A percentile compares a stretch with the other conserved stretches of the same genome.
phyloP scores from a whole-genome alignment of 2,888 invertebrate species.

The Drosophila kambysellisi region DNA sequence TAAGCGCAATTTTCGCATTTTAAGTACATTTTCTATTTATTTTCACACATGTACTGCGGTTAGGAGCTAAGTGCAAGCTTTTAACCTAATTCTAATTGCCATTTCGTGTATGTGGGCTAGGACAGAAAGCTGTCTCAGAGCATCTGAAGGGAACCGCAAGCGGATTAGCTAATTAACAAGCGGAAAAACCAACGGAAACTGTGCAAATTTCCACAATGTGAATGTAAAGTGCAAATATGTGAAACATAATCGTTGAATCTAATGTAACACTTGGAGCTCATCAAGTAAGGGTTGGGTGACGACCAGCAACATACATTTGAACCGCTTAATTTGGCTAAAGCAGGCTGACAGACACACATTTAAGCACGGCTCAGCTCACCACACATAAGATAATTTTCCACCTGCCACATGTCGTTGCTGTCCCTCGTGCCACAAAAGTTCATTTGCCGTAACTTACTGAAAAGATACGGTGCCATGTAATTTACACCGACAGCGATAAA shows the following conservation, averaged over 20 bases:
- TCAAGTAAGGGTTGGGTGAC: neutral
- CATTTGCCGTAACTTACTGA: slow-evolving; percentile 31
- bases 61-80: slow-evolving; percentile 12
- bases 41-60: slow-evolving; percentile 1
- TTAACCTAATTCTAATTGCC: slow-evolving; percentile 31
- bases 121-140: neutral
- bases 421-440: slow-evolving; percentile 10
- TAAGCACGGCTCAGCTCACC: neutral
- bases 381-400: slow-evolving; percentile 17
- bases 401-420: slow-evolving; percentile 49
- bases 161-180: slow-evolving; percentile 52
- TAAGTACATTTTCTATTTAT: neutral
- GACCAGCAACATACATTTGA: slow-evolving; percentile 20
- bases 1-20: neutral
- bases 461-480: slow-evolving; percentile 60
- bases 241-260: slow-evolving; percentile 31
- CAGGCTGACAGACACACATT: slow-evolving; percentile 37
- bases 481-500: slow-evolving; percentile 71
- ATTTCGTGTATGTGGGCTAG: slow-evolving; percentile 1
- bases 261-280: slow-evolving; percentile 26
- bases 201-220: neutral
- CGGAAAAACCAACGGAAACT: slow-evolving; percentile 17
- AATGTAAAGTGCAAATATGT: slow-evolving; percentile 24
- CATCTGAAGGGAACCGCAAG: slow-evolving; percentile 16
- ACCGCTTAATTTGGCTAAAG: slow-evolving; percentile 47